Evolutionary conservation across 2,113 vertebrate genomes (phyloP), one percentile per base, ranked within the genome.

Genomic region (Thalassarche chlororhynchos): DNA sequence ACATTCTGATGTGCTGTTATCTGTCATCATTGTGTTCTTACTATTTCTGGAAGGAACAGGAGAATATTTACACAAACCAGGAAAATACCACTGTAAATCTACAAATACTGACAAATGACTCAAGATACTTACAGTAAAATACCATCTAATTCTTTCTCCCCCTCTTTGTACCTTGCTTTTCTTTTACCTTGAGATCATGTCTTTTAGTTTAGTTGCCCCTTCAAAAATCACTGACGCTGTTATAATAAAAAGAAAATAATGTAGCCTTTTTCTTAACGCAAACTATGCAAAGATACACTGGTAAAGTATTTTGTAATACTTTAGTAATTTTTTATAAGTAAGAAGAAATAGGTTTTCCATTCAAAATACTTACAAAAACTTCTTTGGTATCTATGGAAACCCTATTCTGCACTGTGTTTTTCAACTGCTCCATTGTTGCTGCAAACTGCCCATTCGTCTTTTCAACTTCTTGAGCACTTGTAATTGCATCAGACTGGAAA

Each of bases 341-440:
- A 91, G 61, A 82, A 76, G 17, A 93, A 84, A 80, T 19, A 58
- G 55, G 12, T 36, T 74, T 96, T 60, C 61, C 42, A 91, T 66
- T 91, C 32, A 25, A 86, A 90, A 89, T 96, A 99, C 99, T 99
- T 98, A 99, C 99, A 84, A 99, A 99, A 93, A 99, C 99, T 16
- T 98, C 98, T 36, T 97, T 96, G 15, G 99, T 98, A 54, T 98
- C 99, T 40, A 99, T 28, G 8, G 99, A 98, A 21, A 91, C 94
- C 95, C 98, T 99, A 44, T 98, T 62, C 23, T 97, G 98, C 54
- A 99, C 93, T 4, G 95, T 98, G 57, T 97, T 92, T 97, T 98
- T 99, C 64, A 99, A 42, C 51, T 97, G 84, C 69, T 98, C 98
- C 97, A 99, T 93, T 51, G 97, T 97, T 34, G 97, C 95, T 46